Conservation (phyloP, 2,888 invertebrate genomes). For the Tiliacea aurago region DNA sequence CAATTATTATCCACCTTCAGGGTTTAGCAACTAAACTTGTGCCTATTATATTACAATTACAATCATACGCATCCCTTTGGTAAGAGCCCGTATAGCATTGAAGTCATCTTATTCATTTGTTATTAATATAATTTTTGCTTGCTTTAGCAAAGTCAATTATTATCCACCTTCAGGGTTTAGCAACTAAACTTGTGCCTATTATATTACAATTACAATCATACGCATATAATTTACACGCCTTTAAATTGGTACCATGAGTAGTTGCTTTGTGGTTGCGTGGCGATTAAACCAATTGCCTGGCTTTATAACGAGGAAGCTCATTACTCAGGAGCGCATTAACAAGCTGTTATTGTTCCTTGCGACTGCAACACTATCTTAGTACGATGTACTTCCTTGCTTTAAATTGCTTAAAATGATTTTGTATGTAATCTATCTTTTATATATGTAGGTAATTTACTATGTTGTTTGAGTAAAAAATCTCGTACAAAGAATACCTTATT, state of each 20-base stretch:
- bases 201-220: conserved; percentile 51
- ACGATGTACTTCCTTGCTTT: conserved; percentile 40
- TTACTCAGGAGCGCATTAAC: conserved; percentile 66
- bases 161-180: conserved; percentile 22
- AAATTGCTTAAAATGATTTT: conserved; percentile 23
- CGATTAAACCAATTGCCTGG: conserved; percentile 65
- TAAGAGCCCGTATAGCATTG: conserved; percentile 4
- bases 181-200: conserved; percentile 23
- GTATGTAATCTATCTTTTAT: background rate
- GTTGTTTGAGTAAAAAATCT: background rate
- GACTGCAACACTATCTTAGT: conserved; percentile 44
- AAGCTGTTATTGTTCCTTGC: conserved; percentile 62
- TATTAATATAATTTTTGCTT: conserved; percentile 26
- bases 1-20: conserved; percentile 30
- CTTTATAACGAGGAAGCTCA: conserved; percentile 66
- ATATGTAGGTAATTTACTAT: background rate
- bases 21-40: conserved; percentile 14
- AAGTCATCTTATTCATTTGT: conserved; percentile 10
- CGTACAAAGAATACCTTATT: background rate
- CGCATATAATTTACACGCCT: conserved; percentile 51
- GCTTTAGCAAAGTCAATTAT: conserved; percentile 24
- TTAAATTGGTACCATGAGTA: conserved; percentile 58
- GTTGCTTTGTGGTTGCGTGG: conserved; percentile 50
- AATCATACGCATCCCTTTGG: conserved; percentile 36
- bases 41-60: conserved; percentile 51